Percentiles rank a stretch among this genome's conserved stretches.
Conservation (phyloP, 2,113 vertebrate species). For the Epinephelus cyanopodus region DNA sequence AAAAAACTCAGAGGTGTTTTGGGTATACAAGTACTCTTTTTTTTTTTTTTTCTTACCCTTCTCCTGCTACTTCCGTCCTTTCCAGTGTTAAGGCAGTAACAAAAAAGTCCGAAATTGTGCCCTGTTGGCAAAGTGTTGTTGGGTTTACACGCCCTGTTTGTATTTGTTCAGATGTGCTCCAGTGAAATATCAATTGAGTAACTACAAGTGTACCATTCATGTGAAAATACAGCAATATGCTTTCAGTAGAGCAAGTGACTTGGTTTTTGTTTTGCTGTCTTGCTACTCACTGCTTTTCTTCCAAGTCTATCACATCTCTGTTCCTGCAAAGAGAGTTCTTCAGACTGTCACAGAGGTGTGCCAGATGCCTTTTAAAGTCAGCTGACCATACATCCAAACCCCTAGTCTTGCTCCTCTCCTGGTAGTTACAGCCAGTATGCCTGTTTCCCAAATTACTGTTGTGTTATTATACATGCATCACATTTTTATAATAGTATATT, state of each 20-base stretch:
- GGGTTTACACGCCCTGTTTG: neutral
- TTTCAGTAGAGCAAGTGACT: constrained; percentile 29
- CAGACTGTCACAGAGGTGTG: constrained; percentile 49
- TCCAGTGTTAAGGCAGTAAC: constrained; percentile 22
- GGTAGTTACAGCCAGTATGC: neutral
- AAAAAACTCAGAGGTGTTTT: neutral
- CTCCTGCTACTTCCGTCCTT: constrained; percentile 52
- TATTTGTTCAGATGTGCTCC: constrained; percentile 38
- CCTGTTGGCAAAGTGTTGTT: constrained; percentile 21
- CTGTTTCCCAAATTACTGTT: neutral
- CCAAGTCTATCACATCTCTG: neutral
- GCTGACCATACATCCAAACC: constrained; percentile 36
- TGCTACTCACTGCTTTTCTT: neutral
- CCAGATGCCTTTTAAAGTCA: constrained; percentile 66
- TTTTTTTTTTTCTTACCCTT: neutral
- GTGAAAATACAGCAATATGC: constrained; percentile 65
- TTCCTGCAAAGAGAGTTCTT: constrained; percentile 18
- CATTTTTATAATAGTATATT: neutral
- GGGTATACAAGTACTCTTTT: constrained; percentile 29
- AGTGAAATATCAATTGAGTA: constrained; percentile 41
- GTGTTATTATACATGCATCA: too few species aligned
- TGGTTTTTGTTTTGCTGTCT: constrained; percentile 23
- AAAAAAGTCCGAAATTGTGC: constrained; percentile 30
- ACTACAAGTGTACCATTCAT: constrained; percentile 46
- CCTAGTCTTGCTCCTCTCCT: neutral